Conservation (phyloP, 1,140 invertebrate species). For the Sipha flava region DNA sequence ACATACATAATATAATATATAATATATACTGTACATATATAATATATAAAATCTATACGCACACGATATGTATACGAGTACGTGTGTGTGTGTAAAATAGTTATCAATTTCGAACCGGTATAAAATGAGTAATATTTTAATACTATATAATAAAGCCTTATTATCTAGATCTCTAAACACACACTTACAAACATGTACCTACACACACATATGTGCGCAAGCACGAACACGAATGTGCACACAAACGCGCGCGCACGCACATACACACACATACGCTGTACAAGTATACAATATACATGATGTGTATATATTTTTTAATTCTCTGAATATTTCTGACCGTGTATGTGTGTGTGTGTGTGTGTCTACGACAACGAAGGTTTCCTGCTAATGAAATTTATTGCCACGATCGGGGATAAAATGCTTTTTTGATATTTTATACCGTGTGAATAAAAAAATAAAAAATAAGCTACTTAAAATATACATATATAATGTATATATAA, state of each 20-base stretch:
- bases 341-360: background rate
- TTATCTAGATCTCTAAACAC: conserved; percentile 29
- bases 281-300: background rate
- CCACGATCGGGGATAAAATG: conserved; percentile 29
- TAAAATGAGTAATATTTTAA: conserved; percentile 29
- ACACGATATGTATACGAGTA: background rate
- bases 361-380: conserved; percentile 7
- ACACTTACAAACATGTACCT: background rate
- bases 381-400: conserved; percentile 31
- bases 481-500: conserved; percentile 17
- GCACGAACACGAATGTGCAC: background rate
- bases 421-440: conserved; percentile 31
- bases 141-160: conserved; percentile 20
- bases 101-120: conserved; percentile 26
- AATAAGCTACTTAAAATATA: conserved; percentile 13
- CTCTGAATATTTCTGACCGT: conserved; percentile 16
- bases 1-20: background rate
- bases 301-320: conserved; percentile 10
- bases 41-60: background rate
- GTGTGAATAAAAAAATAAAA: conserved; percentile 20
- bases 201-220: background rate
- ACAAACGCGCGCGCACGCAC: background rate
- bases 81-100: conserved; percentile 7
- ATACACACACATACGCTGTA: background rate
- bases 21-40: background rate